Evolutionary conservation across 2,888 invertebrate genomes (phyloP).

Genomic region (Epirrhoe tristata): DNA sequence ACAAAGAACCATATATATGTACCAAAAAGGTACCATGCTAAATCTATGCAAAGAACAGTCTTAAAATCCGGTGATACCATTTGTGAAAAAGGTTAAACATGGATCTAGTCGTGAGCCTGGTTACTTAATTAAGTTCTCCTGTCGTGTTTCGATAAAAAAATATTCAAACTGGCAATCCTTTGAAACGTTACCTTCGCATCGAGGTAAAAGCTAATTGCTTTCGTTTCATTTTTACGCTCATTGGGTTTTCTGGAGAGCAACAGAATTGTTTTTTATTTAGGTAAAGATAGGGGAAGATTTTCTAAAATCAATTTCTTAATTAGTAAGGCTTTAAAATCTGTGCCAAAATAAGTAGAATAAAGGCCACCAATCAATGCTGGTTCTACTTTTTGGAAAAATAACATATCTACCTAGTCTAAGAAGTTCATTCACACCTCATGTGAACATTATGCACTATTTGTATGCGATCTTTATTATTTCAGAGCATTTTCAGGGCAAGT

Average conservation of each 20-base stretch:
- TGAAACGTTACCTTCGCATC: slow-evolving; percentile 20
- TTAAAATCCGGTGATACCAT: no score
- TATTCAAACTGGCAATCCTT: background rate
- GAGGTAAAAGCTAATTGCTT: slow-evolving; percentile 19
- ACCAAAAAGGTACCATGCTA: no score
- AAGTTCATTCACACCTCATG: background rate
- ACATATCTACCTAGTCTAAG: background rate
- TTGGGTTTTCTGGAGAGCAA: background rate
- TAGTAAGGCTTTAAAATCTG: no score
- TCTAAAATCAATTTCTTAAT: no score
- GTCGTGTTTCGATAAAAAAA: background rate
- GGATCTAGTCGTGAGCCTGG: no score
- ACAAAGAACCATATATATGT: no score
- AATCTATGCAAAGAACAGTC: no score
- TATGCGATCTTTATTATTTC: background rate
- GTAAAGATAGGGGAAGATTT: no score
- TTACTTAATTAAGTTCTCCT: background rate
- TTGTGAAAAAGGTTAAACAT: no score
- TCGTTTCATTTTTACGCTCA: slow-evolving; percentile 8
- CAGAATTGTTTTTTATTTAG: no score
- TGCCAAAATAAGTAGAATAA: no score
- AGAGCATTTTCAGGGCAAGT: background rate
- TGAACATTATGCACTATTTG: background rate
- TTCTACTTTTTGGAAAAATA: background rate
- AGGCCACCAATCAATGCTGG: no score